Evolutionary conservation across 1,140 invertebrate genomes (phyloP).

Genomic region (Paralvinella palmiformis): DNA sequence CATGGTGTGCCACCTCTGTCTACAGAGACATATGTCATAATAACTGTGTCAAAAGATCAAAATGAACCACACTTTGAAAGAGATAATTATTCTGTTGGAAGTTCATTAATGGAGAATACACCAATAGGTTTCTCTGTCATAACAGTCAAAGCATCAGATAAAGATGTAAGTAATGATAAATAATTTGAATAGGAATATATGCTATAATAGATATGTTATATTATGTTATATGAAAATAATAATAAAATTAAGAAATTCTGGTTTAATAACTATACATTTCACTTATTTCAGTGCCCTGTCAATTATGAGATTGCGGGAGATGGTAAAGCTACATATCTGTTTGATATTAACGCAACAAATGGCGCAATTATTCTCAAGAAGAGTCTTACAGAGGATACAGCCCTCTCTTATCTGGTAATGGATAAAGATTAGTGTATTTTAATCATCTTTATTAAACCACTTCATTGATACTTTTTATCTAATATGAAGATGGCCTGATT

Average conservation of each 20-base stretch:
- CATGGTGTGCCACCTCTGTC: slow-evolving; percentile 24
- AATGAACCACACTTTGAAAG: not conserved
- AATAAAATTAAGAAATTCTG: not conserved
- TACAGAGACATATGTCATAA: slow-evolving; percentile 21
- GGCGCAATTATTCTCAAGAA: slow-evolving; percentile 61
- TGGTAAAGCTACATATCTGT: slow-evolving; percentile 8
- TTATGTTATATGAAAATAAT: not conserved
- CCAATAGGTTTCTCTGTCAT: not conserved
- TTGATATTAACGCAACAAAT: slow-evolving; percentile 5
- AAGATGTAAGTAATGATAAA: slow-evolving; percentile 8
- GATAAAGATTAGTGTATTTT: too few relatives aligned
- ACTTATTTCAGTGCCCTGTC: slow-evolving; percentile 15
- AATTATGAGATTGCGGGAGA: slow-evolving; percentile 17
- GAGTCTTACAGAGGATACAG: slow-evolving; percentile 74
- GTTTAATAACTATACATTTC: slow-evolving; percentile 4
- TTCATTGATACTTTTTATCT: too few relatives aligned
- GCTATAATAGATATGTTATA: not conserved
- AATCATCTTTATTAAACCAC: too few relatives aligned
- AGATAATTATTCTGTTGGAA: slow-evolving; percentile 2
- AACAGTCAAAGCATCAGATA: slow-evolving; percentile 2
- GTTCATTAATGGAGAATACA: not conserved
- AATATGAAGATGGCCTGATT: too few relatives aligned
- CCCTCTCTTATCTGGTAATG: slow-evolving; percentile 72
- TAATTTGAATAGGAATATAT: not conserved
- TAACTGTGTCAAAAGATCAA: slow-evolving; percentile 22